Conservation (phyloP, 1,140 invertebrate species). For the Diplogasteroides magnus region DNA sequence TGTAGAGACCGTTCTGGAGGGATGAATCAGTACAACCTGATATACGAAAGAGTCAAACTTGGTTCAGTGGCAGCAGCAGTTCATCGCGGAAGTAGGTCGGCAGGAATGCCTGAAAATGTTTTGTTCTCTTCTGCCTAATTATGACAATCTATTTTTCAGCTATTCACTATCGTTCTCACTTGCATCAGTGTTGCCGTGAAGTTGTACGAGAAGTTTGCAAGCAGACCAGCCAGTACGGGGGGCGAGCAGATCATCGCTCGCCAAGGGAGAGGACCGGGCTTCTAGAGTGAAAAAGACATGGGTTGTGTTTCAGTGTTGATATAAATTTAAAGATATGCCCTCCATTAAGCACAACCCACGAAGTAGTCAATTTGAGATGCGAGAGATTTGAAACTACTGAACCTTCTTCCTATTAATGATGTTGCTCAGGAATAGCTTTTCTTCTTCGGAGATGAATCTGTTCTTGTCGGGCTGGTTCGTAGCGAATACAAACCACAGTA, state of each 20-base stretch:
- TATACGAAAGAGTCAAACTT: background rate
- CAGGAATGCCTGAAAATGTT: background rate
- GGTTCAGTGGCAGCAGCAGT: background rate
- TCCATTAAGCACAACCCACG: background rate
- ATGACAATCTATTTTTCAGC: background rate
- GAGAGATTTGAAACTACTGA: background rate
- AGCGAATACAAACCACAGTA: background rate
- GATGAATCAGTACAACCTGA: background rate
- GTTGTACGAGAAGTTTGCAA: background rate
- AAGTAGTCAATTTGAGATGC: background rate
- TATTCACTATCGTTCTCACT: background rate
- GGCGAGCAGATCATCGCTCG: background rate
- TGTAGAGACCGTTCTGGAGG: constrained; percentile 17
- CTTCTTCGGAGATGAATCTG: background rate
- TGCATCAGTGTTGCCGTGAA: background rate
- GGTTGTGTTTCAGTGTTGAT: too few relatives aligned
- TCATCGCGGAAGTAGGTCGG: background rate
- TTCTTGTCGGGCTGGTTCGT: background rate
- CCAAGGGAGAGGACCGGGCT: background rate
- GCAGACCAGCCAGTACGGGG: background rate
- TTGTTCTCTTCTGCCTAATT: background rate
- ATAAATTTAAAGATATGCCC: too few relatives aligned
- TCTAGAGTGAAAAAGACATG: too few relatives aligned
- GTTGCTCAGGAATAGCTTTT: background rate
- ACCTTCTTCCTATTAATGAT: background rate